Evolutionary conservation across 92 coral and sea anemone species (phyloP), one percentile per base, ranked within the genome.

Genomic region (Scolanthus callimorphus): DNA sequence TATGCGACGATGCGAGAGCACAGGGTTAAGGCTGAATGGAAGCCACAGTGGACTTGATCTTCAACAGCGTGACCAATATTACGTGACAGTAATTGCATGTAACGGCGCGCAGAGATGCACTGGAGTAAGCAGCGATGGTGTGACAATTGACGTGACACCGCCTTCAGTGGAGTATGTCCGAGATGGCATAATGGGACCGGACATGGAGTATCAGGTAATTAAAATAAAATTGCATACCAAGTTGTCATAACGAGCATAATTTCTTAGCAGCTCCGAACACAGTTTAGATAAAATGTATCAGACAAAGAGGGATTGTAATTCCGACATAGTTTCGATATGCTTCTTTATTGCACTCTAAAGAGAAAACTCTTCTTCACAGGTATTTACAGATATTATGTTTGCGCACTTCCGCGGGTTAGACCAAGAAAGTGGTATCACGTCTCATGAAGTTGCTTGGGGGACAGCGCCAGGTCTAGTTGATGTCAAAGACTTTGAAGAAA

Each of bases 121-220:
- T 41, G 95, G 89, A 3, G 67, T 55, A 24, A 49, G 73, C 39
- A 86, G 82, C 69, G 77, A 86, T 44, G 95, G 95, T 37, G 95
- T 86, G 22, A 37, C 73, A 53, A 60, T 86, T 44, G 95, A 86
- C 49, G 78, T 82, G 21, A 86, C 95, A 15, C 95, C 83, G 4
- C 95, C 95, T 2, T 76, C 67, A 2, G 72, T 86, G 62, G 69
- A 77, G 19, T 83, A 82, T 29, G 90, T 82, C 31, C 70, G 86
- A 46, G 95, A 86, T 74, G 95, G 95, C n/a, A 52, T 82, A 24
- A 82, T 86, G 84, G 95, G 95, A 4, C 90, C 95, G 10, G 95
- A 86, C 38, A 82, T 86, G 69, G 89, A 86, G 52, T 86, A 60
- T 34, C 95, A 86, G 85, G 95, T 86, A 56, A n/a, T n/a, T n/a